phyloP scores from a whole-genome alignment of 2,888 invertebrate species.

The Acheta domesticus region DNA sequence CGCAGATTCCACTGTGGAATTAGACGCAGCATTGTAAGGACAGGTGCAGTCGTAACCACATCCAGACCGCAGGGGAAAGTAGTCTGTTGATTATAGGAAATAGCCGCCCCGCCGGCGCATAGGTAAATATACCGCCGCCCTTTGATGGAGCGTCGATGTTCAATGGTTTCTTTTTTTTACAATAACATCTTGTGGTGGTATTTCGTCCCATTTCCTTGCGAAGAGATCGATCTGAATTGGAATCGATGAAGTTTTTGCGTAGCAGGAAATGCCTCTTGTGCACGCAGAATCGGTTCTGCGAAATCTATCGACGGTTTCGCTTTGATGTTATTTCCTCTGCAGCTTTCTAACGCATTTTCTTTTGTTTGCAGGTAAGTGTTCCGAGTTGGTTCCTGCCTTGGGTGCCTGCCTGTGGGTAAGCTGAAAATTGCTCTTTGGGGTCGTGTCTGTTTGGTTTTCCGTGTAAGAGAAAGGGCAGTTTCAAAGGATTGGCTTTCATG shows the following conservation, averaged over 20 bases:
- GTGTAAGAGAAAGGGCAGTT: too few species aligned
- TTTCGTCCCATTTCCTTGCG: not conserved
- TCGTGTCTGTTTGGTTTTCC: not conserved
- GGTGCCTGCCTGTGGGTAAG: not conserved
- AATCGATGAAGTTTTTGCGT: not conserved
- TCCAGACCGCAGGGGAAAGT: not conserved
- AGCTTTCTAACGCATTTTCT: conserved; percentile 18
- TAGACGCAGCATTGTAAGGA: not conserved
- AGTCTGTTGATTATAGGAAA: not conserved
- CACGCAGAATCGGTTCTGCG: not conserved
- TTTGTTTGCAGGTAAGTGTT: not conserved
- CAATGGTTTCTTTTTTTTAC: not conserved
- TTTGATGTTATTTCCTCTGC: not conserved
- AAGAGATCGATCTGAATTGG: not conserved
- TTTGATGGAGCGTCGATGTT: not conserved
- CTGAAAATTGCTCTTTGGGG: not conserved
- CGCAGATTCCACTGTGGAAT: not conserved
- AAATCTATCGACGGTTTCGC: not conserved
- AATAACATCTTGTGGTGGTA: not conserved
- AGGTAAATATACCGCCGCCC: not conserved
- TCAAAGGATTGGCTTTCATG: too few species aligned
- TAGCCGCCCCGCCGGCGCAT: not conserved
- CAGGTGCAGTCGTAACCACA: not conserved
- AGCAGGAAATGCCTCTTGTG: not conserved
- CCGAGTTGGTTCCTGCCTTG: not conserved